Conservation (phyloP, 2,113 vertebrate species). For the Microtus montanus region DNA sequence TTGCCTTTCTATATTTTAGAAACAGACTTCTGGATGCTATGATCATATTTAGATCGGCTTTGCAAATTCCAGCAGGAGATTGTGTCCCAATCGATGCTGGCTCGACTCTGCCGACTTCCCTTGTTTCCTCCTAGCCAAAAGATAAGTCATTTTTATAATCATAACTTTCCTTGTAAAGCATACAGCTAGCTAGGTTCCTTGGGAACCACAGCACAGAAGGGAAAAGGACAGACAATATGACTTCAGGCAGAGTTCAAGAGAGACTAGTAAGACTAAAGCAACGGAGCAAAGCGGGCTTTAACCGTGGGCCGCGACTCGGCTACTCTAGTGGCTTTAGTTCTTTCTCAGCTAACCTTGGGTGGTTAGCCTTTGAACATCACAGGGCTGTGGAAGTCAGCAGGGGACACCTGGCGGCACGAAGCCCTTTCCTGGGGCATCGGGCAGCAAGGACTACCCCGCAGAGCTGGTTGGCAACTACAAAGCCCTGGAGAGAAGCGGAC, state of each 20-base stretch:
- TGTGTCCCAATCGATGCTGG: constrained; percentile 47
- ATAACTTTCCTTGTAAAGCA: neutral
- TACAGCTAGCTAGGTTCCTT: neutral
- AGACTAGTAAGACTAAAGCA: neutral
- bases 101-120: constrained; percentile 56
- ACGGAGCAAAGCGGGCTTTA: neutral
- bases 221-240: neutral
- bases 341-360: constrained; percentile 25
- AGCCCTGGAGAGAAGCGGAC: neutral
- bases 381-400: neutral
- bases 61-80: constrained; percentile 77
- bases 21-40: constrained; percentile 67
- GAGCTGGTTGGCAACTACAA: neutral
- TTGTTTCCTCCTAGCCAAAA: constrained; percentile 74
- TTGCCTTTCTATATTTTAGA: constrained; percentile 67
- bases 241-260: neutral
- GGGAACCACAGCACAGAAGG: neutral
- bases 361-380: too few relatives aligned
- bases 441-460: neutral
- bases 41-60: constrained; percentile 66
- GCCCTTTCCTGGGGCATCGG: neutral
- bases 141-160: constrained; percentile 58
- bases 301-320: neutral
- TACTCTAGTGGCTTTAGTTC: neutral
- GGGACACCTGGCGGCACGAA: neutral